phyloP scores from a whole-genome alignment of 1,140 invertebrate species.

The Polypedilum vanderplanki region DNA sequence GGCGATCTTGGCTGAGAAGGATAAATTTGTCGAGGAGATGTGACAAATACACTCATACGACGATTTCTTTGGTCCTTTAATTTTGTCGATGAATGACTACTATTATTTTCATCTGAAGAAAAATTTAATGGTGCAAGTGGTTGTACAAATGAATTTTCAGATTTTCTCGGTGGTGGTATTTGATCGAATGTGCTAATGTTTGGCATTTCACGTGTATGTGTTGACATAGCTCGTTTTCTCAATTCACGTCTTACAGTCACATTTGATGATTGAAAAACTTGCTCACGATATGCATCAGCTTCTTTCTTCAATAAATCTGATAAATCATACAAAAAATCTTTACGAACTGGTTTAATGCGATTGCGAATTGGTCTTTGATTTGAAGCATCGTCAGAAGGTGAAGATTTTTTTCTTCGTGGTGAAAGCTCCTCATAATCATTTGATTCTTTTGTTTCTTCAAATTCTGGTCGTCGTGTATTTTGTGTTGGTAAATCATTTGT shows the following conservation, averaged over 20 bases:
- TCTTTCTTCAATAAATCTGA: conserved; percentile 48
- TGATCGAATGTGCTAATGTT: background rate
- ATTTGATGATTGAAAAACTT: background rate
- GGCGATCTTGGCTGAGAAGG: background rate
- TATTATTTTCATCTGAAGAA: background rate
- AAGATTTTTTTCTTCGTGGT: background rate
- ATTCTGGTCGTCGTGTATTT: background rate
- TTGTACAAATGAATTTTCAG: background rate
- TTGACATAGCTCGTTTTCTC: conserved; percentile 8
- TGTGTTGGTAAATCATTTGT: background rate
- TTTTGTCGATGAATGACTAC: background rate
- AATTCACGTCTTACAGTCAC: background rate
- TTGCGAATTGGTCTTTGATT: conserved; percentile 51
- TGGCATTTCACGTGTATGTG: background rate
- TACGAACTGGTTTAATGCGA: conserved; percentile 54
- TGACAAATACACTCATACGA: conserved; percentile 1
- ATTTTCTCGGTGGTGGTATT: background rate
- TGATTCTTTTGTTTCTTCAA: background rate
- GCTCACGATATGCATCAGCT: conserved; percentile 22
- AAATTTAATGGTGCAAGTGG: background rate
- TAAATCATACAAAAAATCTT: conserved; percentile 62
- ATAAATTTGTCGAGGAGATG: background rate
- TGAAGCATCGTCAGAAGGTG: conserved; percentile 34
- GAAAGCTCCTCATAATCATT: background rate
- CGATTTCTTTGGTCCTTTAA: conserved; percentile 9